Evolutionary conservation across 2,797 vertebrate species (phyloP).

Genomic region (Danionella dracula): DNA sequence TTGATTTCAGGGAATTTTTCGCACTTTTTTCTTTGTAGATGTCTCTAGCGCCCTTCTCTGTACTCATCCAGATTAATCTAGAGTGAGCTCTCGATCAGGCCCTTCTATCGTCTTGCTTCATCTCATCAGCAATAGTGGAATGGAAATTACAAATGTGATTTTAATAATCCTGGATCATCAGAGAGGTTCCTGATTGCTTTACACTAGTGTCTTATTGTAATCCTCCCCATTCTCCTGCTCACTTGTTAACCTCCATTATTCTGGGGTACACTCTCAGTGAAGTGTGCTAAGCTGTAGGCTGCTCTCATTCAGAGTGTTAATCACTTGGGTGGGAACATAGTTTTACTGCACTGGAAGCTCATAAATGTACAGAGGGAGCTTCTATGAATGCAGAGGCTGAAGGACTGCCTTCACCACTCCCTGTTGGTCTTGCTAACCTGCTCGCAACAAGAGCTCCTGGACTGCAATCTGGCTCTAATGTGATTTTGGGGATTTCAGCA

Average conservation of each 20-base stretch:
- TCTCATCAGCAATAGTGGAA: background rate
- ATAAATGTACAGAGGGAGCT: conserved; percentile 1
- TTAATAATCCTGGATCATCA: background rate
- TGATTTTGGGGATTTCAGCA: conserved; percentile 5
- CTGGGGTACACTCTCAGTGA: background rate
- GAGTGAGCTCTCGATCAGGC: background rate
- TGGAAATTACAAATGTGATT: background rate
- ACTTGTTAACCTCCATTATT: conserved; percentile 26
- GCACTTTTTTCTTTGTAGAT: too few species aligned
- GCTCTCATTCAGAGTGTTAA: conserved; percentile 19
- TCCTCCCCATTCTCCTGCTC: conserved; percentile 12
- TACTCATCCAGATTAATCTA: background rate
- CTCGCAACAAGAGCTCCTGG: background rate
- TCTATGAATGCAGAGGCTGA: conserved; percentile 13
- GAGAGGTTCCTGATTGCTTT: background rate
- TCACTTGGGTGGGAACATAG: conserved; percentile 1
- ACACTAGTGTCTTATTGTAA: background rate
- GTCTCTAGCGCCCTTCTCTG: background rate
- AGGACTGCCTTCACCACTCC: background rate
- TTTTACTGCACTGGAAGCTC: conserved; percentile 6
- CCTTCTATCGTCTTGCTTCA: background rate
- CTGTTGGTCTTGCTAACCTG: background rate
- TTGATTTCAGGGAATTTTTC: too few species aligned
- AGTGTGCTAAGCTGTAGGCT: conserved; percentile 1
- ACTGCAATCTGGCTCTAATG: background rate